Conservation (phyloP, 2,888 invertebrate genomes). For the Gryllus longicercus region DNA sequence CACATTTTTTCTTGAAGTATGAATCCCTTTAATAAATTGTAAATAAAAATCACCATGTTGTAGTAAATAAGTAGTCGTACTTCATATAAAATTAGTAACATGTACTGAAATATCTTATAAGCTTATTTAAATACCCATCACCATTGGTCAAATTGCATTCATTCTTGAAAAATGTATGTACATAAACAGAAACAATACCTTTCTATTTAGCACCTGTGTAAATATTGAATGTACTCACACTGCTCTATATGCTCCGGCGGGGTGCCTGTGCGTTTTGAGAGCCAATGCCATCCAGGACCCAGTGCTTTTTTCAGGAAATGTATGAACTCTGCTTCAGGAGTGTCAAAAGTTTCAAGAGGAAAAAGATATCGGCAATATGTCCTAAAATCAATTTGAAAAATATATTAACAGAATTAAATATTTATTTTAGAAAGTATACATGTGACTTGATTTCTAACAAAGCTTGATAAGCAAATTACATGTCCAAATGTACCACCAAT, state of each 20-base stretch:
- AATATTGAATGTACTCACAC: slow-evolving; percentile 26
- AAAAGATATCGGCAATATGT: slow-evolving; percentile 58
- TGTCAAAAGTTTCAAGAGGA: slow-evolving; percentile 59
- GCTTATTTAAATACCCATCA: too few species aligned
- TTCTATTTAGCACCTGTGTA: too few species aligned
- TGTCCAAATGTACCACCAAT: background rate
- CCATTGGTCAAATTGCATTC: background rate
- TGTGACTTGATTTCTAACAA: too few species aligned
- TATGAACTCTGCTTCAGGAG: slow-evolving; percentile 71
- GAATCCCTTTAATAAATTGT: too few species aligned
- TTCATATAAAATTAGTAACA: too few species aligned
- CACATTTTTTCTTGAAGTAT: too few species aligned
- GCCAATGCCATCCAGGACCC: slow-evolving; percentile 83
- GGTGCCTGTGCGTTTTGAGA: slow-evolving; percentile 62
- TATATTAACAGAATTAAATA: too few species aligned
- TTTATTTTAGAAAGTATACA: too few species aligned
- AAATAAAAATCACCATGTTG: too few species aligned
- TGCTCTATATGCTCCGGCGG: slow-evolving; percentile 56
- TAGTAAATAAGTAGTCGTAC: too few species aligned
- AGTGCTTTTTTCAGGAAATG: slow-evolving; percentile 77
- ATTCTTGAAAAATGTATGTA: background rate
- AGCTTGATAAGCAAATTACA: background rate
- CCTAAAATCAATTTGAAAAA: slow-evolving; percentile 39
- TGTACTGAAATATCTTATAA: too few species aligned
- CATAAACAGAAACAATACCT: background rate